A percentile compares a stretch with the other conserved stretches of the same genome.
phyloP scores from a whole-genome alignment of 2,888 invertebrate genomes.

The Dryocosmus kuriphilus region DNA sequence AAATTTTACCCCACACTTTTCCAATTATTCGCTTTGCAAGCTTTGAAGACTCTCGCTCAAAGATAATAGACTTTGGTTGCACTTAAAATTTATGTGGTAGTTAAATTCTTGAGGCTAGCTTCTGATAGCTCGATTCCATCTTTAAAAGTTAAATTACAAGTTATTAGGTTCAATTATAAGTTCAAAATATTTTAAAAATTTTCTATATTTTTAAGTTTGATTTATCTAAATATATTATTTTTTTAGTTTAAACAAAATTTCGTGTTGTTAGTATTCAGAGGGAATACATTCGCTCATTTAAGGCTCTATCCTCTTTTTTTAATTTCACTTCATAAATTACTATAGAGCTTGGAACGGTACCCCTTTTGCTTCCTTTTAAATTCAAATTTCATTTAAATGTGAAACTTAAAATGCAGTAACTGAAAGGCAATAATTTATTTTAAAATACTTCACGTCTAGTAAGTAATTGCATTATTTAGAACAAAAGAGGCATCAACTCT shows the following conservation, averaged over 20 bases:
- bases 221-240: too few relatives aligned
- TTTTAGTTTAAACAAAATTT: too few relatives aligned
- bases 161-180: background rate
- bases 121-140: constrained; percentile 14
- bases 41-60: constrained; percentile 25
- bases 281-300: too few relatives aligned
- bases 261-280: background rate
- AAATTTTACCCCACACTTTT: constrained; percentile 34
- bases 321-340: background rate
- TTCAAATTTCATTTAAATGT: background rate
- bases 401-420: background rate
- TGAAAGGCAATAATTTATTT: background rate
- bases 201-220: background rate
- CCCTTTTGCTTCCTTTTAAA: background rate
- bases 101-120: constrained; percentile 16
- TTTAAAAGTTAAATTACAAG: constrained; percentile 10
- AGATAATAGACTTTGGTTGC: constrained; percentile 10
- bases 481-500: background rate
- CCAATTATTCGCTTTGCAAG: constrained; percentile 24
- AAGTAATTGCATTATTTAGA: background rate
- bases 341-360: background rate
- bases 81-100: background rate
- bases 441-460: background rate
- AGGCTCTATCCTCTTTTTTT: background rate
- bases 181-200: too few relatives aligned